Conservation (phyloP, 2,888 invertebrate species). For the Rotaria socialis region DNA sequence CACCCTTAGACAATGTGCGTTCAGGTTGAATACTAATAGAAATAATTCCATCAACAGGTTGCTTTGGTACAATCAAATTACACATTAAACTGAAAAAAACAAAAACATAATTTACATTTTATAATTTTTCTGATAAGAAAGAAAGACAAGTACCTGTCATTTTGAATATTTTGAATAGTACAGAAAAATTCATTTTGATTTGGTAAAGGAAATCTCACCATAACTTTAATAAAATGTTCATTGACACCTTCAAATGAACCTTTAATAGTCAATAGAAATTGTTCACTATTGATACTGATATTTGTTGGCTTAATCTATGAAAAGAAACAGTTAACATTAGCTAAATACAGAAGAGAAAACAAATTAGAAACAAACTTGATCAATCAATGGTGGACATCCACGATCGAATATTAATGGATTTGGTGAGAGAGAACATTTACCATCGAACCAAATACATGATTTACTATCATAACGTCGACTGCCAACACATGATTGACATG, state of each 20-base stretch:
- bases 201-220: not conserved
- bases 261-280: not conserved
- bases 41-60: not conserved
- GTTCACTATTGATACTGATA: not conserved
- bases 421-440: not conserved
- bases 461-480: slow-evolving; percentile 5
- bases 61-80: not conserved
- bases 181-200: not conserved
- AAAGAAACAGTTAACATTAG: not conserved
- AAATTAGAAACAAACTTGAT: not conserved
- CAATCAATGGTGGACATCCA: slow-evolving; percentile 15
- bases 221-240: not conserved
- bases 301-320: not conserved
- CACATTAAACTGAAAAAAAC: not conserved
- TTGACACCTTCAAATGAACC: not conserved
- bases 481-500: slow-evolving; percentile 32
- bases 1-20: not conserved
- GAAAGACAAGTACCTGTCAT: not conserved
- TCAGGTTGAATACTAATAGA: not conserved
- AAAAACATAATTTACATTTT: not conserved
- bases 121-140: not conserved
- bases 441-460: slow-evolving; percentile 17
- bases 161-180: not conserved
- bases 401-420: not conserved
- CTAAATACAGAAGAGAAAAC: not conserved